Base-by-base conservation (phyloP, 2,113 vertebrate species). In the Xiphophorus hellerii region DNA sequence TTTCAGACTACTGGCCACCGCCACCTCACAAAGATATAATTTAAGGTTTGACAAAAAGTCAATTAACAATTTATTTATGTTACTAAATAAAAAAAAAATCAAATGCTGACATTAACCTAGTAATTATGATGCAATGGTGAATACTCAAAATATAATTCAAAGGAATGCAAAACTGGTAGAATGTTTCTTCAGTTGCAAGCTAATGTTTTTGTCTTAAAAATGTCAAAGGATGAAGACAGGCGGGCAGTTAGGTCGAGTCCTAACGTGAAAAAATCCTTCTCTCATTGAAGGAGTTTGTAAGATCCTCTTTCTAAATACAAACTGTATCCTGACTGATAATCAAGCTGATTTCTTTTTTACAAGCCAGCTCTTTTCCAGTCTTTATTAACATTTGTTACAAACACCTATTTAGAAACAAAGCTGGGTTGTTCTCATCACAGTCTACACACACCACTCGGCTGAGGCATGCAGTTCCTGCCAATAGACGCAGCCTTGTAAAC, bases 351-450 rank as follows among this genome's bases (percentile, higher is more conserved):
- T 35, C 11, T 11, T 12, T 22, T 63, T 65, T 61, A 72, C 33
- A 77, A 62, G 51, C 44, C 35, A 72, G 60, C 13, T 62, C n/a
- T 64, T 22, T 7, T 44, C 27, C 25, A 51, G 8, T 20, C 48
- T 28, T 31, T 51, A 51, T 81, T 79, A 54, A 17, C 39, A 83
- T 73, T 35, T 42, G 48, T 68, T 66, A 44, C 27, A 77, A 74
- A 65, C 64, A 62, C 39, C 42, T 14, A 27, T 69, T 81, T 80
- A 51, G 73, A n/a, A 84, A 51, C 62, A 22, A 31, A 78, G 62
- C 58, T n/a, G 8, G 2, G n/a, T 12, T 65, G 68, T 73, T 60
- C 72, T 77, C 70, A 64, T 70, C 25, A 73, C 35, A 39, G 73
- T 70, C 63, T 76, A 31, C 51, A 72, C 10, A 69, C 22, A 69